These are phyloP conservation scores for Actinostola sp. DNA, from an alignment of 92 coral and sea anemone species.

Conservation along the genomic window DNA sequence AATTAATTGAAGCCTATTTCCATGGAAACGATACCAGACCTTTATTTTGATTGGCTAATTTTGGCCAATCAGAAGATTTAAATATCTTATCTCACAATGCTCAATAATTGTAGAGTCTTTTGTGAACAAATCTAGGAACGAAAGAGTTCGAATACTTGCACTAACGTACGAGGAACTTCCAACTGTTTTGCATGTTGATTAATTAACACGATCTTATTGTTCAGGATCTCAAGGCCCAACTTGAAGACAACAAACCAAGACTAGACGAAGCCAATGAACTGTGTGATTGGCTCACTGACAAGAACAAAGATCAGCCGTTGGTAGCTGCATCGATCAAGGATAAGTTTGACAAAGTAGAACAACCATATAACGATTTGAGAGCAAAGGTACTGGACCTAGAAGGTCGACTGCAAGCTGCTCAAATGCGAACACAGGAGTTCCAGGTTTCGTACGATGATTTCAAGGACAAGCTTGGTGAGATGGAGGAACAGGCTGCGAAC, in stretches of 20 bases:
- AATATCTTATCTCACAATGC: no score
- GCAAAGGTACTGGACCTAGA: constrained; percentile 76
- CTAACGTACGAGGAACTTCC: no score
- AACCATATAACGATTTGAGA: constrained; percentile 74
- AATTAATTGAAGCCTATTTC: no score
- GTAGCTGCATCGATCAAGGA: constrained; percentile 86
- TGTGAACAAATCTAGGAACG: no score
- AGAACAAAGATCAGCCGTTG: constrained; percentile 86
- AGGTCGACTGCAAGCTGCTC: constrained; percentile 87
- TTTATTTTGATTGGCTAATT: no score
- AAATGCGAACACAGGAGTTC: constrained; percentile 93
- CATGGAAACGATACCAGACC: no score
- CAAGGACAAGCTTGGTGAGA: constrained; percentile 73
- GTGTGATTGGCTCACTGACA: constrained; percentile 79
- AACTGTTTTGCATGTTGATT: no score
- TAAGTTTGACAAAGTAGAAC: constrained; percentile 85
- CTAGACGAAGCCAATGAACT: constrained; percentile 80
- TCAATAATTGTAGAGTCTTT: no score
- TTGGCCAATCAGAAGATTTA: no score
- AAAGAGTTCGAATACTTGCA: no score
- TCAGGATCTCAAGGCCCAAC: constrained; percentile 76
- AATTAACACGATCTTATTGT: background rate
- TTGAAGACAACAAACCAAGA: constrained; percentile 80
- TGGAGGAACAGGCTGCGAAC: constrained; percentile 70
- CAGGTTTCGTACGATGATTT: constrained; percentile 78